Base-by-base conservation (phyloP, 2,797 vertebrate species). In the Melanotaenia nigrans region DNA sequence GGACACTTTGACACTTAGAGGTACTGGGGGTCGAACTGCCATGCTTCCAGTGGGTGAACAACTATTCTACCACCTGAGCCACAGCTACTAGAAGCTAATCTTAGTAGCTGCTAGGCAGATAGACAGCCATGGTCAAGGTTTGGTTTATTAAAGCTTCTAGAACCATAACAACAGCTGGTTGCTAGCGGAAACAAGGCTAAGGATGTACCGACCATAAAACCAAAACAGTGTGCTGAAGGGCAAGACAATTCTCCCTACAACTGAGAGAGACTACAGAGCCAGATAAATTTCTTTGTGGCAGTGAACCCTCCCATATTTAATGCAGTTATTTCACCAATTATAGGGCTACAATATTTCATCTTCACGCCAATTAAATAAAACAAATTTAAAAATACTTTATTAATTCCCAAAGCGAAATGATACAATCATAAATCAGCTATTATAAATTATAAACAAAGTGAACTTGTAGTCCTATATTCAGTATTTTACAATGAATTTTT, bases 141-240 rank as follows among this genome's bases (percentile, higher is more conserved):
- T 49, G 7, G 16, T 47, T 66, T 70, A 58, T 62, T 68, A 28
- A 5, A 64, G 1, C 22, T 13, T 53, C 22, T 53, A 53, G 10
- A 53, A 24, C 65, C 11, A 33, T 61, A 58, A 49, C 47, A 63
- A 24, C 14, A 16, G 22, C 13, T 40, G 32, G 42, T 8, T 67
- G 36, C 28, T 36, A 7, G 11, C 45, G n/a, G 25, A 59, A 42
- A 54, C 62, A 47, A 38, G n/a, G 8, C 5, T 54, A 20, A 68
- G 36, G 16, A 38, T 33, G 12, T 25, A 30, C 6, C n/a, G 25
- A 24, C 51, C 5, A 1, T 45, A n/a, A 45, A 69, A 45, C 30
- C 18, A 25, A 73, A 69, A 58, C 3, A 72, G 14, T 57, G 33
- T 56, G 70, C 35, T 30, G 4, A 58, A 62, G 54, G 18, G 22